A percentile compares a stretch with the other conserved stretches of the same genome.
These are phyloP conservation scores for Hormaphis cornu DNA, from an alignment of 1,140 invertebrate genomes.

Conservation along the genomic window DNA sequence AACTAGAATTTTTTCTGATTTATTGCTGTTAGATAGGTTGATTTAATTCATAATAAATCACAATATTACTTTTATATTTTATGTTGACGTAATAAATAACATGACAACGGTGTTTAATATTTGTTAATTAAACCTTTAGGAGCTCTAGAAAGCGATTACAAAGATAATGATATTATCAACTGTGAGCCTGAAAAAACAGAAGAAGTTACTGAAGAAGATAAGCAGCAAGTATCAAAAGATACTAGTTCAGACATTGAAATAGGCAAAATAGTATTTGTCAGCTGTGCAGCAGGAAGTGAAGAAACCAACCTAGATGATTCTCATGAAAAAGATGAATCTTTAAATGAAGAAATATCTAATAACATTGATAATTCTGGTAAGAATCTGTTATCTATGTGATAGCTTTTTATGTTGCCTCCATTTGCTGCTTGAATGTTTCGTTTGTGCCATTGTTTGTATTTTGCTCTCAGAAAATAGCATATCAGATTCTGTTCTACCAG, in stretches of 20 bases:
- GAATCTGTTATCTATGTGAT: background rate
- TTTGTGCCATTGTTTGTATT: constrained; percentile 29
- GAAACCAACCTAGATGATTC: constrained; percentile 25
- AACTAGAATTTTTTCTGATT: too few relatives aligned
- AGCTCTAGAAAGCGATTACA: constrained; percentile 62
- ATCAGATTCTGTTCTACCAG: background rate
- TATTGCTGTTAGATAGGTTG: too few relatives aligned
- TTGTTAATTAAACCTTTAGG: too few relatives aligned
- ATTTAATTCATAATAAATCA: too few relatives aligned
- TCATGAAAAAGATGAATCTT: background rate
- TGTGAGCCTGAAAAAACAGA: constrained; percentile 39
- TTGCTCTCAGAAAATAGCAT: constrained; percentile 22
- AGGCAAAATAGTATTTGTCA: constrained; percentile 41
- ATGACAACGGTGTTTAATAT: too few relatives aligned
- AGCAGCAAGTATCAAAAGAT: constrained; percentile 14
- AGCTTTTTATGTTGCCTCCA: background rate
- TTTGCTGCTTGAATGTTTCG: constrained; percentile 25
- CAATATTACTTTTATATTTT: too few relatives aligned
- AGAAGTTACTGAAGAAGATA: constrained; percentile 28
- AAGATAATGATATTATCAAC: constrained; percentile 30
- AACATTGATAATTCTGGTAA: background rate
- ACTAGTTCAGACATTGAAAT: constrained; percentile 23
- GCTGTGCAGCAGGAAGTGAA: constrained; percentile 41
- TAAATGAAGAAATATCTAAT: background rate
- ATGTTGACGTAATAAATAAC: too few relatives aligned